Evolutionary conservation across 1,140 invertebrate genomes (phyloP).

Genomic region (Belonocnema kinseyi): DNA sequence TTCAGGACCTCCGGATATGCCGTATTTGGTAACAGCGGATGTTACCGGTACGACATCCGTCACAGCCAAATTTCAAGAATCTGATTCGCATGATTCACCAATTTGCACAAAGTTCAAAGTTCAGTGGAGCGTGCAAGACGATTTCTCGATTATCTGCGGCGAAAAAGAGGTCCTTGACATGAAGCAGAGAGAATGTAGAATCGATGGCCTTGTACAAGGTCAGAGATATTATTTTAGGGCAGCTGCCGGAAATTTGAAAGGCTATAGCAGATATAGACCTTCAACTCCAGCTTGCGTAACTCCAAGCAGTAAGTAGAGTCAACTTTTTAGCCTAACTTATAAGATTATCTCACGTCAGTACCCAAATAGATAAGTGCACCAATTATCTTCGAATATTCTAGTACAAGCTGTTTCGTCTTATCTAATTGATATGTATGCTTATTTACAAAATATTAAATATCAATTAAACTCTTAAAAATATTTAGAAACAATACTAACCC

Average conservation of each 20-base stretch:
- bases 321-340: not conserved
- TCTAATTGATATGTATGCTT: too few species aligned
- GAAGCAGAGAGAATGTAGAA: constrained; percentile 76
- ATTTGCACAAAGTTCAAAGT: constrained; percentile 94
- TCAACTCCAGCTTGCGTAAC: constrained; percentile 88
- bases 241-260: constrained; percentile 91
- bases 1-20: constrained; percentile 86
- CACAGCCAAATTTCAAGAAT: constrained; percentile 84
- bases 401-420: not conserved
- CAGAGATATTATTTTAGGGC: constrained; percentile 91
- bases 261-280: constrained; percentile 86
- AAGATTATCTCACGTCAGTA: constrained; percentile 25
- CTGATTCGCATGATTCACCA: constrained; percentile 80
- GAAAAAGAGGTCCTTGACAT: constrained; percentile 86
- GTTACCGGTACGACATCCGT: constrained; percentile 89
- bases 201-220: constrained; percentile 84
- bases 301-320: constrained; percentile 87
- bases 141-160: constrained; percentile 87
- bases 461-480: too few species aligned
- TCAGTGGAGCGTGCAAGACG: constrained; percentile 90
- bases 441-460: too few species aligned
- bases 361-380: not conserved
- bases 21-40: constrained; percentile 85
- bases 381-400: not conserved
- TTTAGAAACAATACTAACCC: too few species aligned